Conservation (phyloP, 2,113 vertebrate genomes). For the Casuarius casuarius region DNA sequence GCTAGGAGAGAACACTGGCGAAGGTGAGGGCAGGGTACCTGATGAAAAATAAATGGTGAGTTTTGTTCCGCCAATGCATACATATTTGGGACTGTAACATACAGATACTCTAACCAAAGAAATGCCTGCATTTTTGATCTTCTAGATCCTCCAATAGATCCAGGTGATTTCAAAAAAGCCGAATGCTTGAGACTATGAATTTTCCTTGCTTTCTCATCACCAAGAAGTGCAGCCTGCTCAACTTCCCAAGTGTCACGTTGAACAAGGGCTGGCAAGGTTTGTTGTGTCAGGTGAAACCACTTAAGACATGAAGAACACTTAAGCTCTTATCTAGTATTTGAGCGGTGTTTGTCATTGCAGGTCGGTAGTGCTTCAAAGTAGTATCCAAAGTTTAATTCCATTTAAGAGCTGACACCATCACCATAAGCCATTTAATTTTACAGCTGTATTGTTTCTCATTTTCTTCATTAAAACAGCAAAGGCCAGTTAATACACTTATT, state of each 20-base stretch:
- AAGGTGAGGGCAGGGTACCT: not conserved
- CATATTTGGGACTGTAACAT: not conserved
- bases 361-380: not conserved
- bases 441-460: not conserved
- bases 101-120: not conserved
- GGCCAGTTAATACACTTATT: not conserved
- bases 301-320: not conserved
- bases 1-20: not conserved
- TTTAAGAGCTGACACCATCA: not conserved
- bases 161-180: accelerated
- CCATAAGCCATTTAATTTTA: not conserved
- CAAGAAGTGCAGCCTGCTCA: not conserved
- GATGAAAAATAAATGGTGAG: not conserved
- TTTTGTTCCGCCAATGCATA: not conserved
- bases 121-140: not conserved
- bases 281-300: not conserved
- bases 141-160: not conserved
- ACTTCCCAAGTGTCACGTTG: not conserved
- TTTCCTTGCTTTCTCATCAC: not conserved
- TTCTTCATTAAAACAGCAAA: not conserved
- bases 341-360: not conserved
- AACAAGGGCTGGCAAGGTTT: not conserved
- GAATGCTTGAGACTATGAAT: not conserved
- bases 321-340: not conserved
- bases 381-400: not conserved